Evolutionary conservation across 1,140 invertebrate species (phyloP).

Genomic region (Eciton burchellii): DNA sequence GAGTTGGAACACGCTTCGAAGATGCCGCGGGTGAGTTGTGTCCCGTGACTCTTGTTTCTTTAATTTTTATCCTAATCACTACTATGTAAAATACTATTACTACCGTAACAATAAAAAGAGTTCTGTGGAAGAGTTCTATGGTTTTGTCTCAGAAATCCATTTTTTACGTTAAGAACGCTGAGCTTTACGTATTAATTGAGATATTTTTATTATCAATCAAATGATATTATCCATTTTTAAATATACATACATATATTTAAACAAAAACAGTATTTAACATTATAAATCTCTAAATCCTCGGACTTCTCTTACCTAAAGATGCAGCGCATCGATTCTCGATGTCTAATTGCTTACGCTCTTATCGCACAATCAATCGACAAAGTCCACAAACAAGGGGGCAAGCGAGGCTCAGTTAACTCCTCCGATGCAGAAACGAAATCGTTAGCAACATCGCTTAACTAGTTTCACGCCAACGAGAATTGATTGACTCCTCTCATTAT

Average conservation of each 20-base stretch:
- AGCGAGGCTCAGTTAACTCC: slow-evolving; percentile 37
- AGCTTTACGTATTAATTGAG: too few species aligned
- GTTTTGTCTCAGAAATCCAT: too few species aligned
- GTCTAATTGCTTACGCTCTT: background rate
- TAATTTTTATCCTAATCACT: background rate
- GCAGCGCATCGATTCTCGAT: slow-evolving; percentile 44
- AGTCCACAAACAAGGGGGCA: slow-evolving; percentile 46
- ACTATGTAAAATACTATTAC: too few species aligned
- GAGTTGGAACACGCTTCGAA: slow-evolving; percentile 19
- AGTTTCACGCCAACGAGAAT: slow-evolving; percentile 61
- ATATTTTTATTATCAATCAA: too few species aligned
- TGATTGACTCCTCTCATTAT: slow-evolving; percentile 73
- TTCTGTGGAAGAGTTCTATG: too few species aligned
- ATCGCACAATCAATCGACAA: slow-evolving; percentile 51
- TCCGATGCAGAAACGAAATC: slow-evolving; percentile 55
- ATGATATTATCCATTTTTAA: too few species aligned
- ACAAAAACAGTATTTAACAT: too few species aligned
- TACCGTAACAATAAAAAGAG: too few species aligned
- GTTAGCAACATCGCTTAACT: slow-evolving; percentile 64
- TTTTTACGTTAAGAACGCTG: too few species aligned
- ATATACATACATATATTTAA: too few species aligned
- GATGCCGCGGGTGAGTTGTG: slow-evolving; percentile 79
- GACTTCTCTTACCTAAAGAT: background rate
- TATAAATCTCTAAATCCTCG: background rate
- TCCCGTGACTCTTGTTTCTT: background rate